These are phyloP conservation scores for Drosophila micromelanica DNA, from an alignment of 1,140 invertebrate species.

Conservation along the genomic window DNA sequence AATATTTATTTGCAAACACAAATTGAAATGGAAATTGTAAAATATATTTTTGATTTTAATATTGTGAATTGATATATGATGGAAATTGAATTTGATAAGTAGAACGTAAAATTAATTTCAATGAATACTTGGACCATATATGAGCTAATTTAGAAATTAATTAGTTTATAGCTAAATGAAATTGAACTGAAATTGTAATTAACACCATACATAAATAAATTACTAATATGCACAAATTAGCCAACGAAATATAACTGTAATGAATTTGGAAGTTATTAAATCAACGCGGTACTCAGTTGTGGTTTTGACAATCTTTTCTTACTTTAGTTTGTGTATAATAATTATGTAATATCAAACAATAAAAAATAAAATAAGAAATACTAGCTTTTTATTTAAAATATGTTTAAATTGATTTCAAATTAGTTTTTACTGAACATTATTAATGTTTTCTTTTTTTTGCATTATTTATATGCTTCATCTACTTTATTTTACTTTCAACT, in stretches of 20 bases:
- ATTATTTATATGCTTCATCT: too few relatives aligned
- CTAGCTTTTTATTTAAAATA: too few relatives aligned
- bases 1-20: constrained; percentile 15
- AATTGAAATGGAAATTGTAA: background rate
- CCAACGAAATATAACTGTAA: background rate
- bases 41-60: background rate
- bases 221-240: background rate
- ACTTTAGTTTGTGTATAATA: too few relatives aligned
- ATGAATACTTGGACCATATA: background rate
- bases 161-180: background rate
- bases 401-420: too few relatives aligned
- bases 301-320: too few relatives aligned
- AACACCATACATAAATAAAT: background rate
- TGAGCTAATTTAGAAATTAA: constrained; percentile 8
- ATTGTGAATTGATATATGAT: background rate
- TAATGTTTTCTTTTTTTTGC: too few relatives aligned
- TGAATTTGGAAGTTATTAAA: background rate
- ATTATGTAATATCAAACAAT: too few relatives aligned
- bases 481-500: too few relatives aligned
- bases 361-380: too few relatives aligned
- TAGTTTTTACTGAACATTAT: too few relatives aligned
- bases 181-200: background rate
- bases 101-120: background rate
- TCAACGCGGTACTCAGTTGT: background rate
- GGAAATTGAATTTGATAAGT: constrained; percentile 7